These are phyloP conservation scores for Falco cherrug DNA, from an alignment of 2,797 vertebrate genomes.

Conservation along the genomic window DNA sequence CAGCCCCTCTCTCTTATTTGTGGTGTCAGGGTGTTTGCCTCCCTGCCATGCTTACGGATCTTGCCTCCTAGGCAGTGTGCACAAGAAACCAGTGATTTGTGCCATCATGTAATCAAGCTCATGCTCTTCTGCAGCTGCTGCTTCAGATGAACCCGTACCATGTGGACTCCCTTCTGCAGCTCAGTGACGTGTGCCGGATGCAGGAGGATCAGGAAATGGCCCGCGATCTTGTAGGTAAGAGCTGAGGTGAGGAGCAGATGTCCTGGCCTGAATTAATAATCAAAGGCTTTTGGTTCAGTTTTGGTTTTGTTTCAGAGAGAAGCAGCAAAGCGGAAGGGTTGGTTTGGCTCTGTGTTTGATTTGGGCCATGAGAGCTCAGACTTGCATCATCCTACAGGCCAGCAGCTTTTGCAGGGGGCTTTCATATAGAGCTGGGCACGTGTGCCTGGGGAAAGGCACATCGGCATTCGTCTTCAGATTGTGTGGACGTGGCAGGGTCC, in stretches of 20 bases:
- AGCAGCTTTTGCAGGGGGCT: background rate
- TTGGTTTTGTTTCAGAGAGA: background rate
- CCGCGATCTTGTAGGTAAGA: constrained; percentile 89
- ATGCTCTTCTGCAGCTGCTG: constrained; percentile 79
- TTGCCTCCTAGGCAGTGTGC: background rate
- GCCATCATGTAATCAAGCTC: background rate
- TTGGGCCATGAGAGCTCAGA: fast-evolving
- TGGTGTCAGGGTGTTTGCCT: background rate
- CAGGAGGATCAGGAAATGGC: constrained; percentile 99
- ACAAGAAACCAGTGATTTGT: fast-evolving
- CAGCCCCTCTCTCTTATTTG: background rate
- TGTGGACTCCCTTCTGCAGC: constrained; percentile 94
- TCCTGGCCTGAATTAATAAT: background rate
- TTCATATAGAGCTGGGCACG: background rate
- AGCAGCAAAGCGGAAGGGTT: background rate
- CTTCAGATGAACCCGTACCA: constrained; percentile 94
- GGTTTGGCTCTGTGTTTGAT: background rate
- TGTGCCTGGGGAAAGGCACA: background rate
- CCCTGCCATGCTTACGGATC: background rate
- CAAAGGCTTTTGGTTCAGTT: background rate
- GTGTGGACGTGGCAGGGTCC: background rate
- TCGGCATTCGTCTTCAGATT: background rate
- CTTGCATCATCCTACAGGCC: background rate
- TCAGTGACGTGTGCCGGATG: constrained; percentile 94
- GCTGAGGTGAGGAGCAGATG: background rate